phyloP scores from a whole-genome alignment of 2,888 invertebrate genomes.

The Drosophila nigricruria region DNA sequence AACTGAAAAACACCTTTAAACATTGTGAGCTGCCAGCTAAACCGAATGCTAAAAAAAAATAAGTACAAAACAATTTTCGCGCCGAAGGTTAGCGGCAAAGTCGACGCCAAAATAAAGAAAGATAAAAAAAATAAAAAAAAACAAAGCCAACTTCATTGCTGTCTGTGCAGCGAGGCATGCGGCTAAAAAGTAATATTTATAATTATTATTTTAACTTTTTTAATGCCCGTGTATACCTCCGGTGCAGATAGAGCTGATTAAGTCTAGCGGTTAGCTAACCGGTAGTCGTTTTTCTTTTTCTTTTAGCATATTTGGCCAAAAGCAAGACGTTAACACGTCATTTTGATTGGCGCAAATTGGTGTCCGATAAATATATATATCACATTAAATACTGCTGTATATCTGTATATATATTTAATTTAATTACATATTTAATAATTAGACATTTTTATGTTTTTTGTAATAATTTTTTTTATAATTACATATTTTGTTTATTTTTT shows the following conservation, averaged over 20 bases:
- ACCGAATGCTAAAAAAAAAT: conserved; percentile 30
- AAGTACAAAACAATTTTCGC: conserved; percentile 60
- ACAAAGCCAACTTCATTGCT: conserved; percentile 39
- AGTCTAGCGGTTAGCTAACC: conserved; percentile 29
- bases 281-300: neutral
- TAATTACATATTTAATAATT: neutral
- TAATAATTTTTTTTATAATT: neutral
- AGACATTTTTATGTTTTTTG: too few species aligned
- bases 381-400: neutral
- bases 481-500: neutral
- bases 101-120: conserved; percentile 44
- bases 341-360: conserved; percentile 26
- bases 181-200: conserved; percentile 55
- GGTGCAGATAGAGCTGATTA: conserved; percentile 42
- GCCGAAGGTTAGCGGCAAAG: conserved; percentile 70
- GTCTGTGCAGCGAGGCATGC: conserved; percentile 65
- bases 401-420: neutral
- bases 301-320: conserved; percentile 17
- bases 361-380: neutral
- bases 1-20: conserved; percentile 18
- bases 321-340: conserved; percentile 43
- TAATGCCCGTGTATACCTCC: conserved; percentile 18
- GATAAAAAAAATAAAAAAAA: conserved; percentile 9
- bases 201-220: conserved; percentile 60
- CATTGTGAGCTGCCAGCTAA: conserved; percentile 17